Evolutionary conservation across 2,888 invertebrate species (phyloP).

Genomic region (Protodeltote pygarga): DNA sequence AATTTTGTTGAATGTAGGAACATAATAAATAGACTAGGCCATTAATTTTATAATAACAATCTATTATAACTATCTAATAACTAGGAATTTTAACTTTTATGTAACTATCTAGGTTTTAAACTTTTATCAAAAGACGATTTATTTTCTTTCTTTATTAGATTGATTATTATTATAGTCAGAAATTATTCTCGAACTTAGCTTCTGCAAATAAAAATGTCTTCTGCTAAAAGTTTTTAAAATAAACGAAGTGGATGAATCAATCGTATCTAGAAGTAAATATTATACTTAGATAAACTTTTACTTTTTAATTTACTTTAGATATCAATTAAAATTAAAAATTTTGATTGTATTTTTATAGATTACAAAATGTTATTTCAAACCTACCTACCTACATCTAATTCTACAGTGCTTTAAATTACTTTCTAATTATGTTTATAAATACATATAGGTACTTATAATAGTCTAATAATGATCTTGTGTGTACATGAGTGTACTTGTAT

Average conservation of each 20-base stretch:
- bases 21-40: too few species aligned
- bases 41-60: too few species aligned
- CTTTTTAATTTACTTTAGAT: conserved; percentile 1
- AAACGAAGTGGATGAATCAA: conserved; percentile 3
- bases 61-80: too few species aligned
- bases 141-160: background rate
- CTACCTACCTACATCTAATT: conserved; percentile 25
- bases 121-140: conserved; percentile 12
- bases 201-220: conserved; percentile 13
- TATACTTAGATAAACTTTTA: conserved; percentile 3
- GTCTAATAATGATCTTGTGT: conserved; percentile 35
- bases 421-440: conserved; percentile 13
- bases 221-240: conserved; percentile 17
- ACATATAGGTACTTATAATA: conserved; percentile 22
- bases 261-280: conserved; percentile 2
- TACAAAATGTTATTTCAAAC: conserved; percentile 12
- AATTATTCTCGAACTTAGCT: too few species aligned
- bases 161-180: background rate
- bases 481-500: conserved; percentile 38
- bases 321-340: conserved; percentile 15
- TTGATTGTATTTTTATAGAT: background rate
- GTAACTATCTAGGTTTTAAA: conserved; percentile 10
- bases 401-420: conserved; percentile 38
- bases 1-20: too few species aligned
- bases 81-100: conserved; percentile 6